Percentiles rank a stretch among this genome's conserved stretches.
These are phyloP conservation scores for Chymomyza costata DNA, from an alignment of 1,140 invertebrate species.

Conservation along the genomic window DNA sequence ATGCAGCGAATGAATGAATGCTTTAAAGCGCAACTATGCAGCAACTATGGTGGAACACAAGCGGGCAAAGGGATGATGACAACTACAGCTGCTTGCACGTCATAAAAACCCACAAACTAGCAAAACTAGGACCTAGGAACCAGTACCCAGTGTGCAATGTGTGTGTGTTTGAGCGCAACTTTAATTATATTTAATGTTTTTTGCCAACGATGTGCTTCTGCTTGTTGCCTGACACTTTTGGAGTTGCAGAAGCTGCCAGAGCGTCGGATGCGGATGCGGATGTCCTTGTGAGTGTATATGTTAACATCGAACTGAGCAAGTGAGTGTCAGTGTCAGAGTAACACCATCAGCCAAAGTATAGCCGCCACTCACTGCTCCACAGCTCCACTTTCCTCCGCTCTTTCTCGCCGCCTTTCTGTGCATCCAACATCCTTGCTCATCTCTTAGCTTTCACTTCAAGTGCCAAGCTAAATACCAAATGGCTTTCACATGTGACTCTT, in stretches of 20 bases:
- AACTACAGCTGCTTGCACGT: slow-evolving; percentile 17
- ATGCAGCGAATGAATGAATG: slow-evolving; percentile 5
- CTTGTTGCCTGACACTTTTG: slow-evolving; percentile 16
- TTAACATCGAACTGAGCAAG: no score
- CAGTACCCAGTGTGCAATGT: not conserved
- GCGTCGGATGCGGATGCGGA: no score
- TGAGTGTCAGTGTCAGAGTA: no score
- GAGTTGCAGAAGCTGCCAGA: slow-evolving; percentile 3
- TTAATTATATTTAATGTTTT: slow-evolving; percentile 57
- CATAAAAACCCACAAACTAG: slow-evolving; percentile 25
- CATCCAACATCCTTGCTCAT: not conserved
- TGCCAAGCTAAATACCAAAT: slow-evolving; percentile 3
- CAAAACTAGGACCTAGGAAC: slow-evolving; percentile 12
- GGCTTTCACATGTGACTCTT: no score
- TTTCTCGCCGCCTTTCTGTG: no score
- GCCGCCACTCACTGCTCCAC: no score
- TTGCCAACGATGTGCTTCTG: slow-evolving; percentile 20
- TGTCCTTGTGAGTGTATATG: no score
- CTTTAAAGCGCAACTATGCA: not conserved
- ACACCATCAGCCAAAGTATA: no score
- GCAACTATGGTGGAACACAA: no score
- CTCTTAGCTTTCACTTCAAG: slow-evolving; percentile 9
- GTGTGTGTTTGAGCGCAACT: slow-evolving; percentile 16
- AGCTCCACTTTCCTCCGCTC: no score
- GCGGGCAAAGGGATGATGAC: not conserved